phyloP scores from a whole-genome alignment of 2,888 invertebrate genomes.

The Coremacera marginata region DNA sequence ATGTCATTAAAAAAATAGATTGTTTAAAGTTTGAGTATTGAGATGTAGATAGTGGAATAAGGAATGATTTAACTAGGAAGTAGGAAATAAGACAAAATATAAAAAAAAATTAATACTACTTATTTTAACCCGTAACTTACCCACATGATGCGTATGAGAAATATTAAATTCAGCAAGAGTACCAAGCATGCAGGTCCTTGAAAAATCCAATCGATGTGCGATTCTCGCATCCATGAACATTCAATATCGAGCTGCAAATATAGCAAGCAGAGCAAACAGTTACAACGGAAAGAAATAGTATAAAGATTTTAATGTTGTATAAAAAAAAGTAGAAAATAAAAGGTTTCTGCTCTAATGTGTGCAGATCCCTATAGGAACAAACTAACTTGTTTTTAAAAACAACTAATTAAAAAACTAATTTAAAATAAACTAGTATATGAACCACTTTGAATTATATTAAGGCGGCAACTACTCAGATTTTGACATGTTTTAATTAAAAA shows the following conservation, averaged over 20 bases:
- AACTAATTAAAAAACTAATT: no score
- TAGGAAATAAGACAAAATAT: slow-evolving; percentile 41
- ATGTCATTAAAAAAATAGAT: background rate
- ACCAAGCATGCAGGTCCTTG: slow-evolving; percentile 86
- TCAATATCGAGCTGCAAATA: slow-evolving; percentile 70
- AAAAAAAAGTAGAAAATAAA: no score
- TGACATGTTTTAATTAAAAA: no score
- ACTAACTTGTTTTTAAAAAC: no score
- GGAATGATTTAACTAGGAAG: background rate
- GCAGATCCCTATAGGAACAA: no score
- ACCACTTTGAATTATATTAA: no score
- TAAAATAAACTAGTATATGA: no score
- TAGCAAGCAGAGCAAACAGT: background rate
- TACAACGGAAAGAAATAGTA: no score
- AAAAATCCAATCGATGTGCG: slow-evolving; percentile 88
- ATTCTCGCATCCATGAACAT: slow-evolving; percentile 85
- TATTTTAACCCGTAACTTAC: no score
- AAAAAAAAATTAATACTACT: background rate
- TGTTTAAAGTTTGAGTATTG: background rate
- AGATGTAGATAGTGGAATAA: background rate
- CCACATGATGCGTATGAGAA: slow-evolving; percentile 90
- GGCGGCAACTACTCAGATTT: no score
- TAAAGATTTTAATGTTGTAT: no score
- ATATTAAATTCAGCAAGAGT: slow-evolving; percentile 83
- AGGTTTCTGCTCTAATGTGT: no score